Evolutionary conservation across 2,797 vertebrate genomes (phyloP), one percentile per base, ranked within the genome.

Genomic region (Phrynocephalus guinanensis): DNA sequence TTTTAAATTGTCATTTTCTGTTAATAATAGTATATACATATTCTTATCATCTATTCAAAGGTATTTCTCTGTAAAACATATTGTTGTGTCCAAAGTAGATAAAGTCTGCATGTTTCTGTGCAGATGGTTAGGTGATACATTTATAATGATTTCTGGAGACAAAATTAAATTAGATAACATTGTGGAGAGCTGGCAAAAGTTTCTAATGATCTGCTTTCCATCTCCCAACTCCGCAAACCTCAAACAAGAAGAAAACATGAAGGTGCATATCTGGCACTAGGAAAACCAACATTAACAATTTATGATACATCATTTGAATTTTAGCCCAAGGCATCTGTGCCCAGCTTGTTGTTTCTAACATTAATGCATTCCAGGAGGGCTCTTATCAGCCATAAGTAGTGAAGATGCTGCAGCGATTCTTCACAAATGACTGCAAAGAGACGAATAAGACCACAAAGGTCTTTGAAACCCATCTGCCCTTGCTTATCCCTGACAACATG

Each of bases 271-370:
- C 22, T 0, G 73, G 9, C 67, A 16, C 16, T 18, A 78, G 44
- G 76, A 89, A 85, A 76, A 87, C 72, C 78, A 85, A 88, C 3
- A 87, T 56, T 90, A 89, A 88, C 87, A 84, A 70, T 84, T 88
- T 79, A 86, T 88, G 73, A 68, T 67, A 28, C 52, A n/a, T 24
- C 33, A 82, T 89, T 70, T 87, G 63, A 87, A 84, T 76, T 87
- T 22, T 48, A 16, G 0, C 1, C 33, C 56, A 79, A 24, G 16
- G 60, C 20, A 26, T 70, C 50, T 89, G 15, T 84, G 71, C 24
- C 73, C 85, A 70, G 15, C 9, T 75, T 84, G 22, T 87, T 86
- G 70, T 28, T 68, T 89, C 1, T 84, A 66, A 3, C 79, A 67
- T 68, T 2, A 0, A 1, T 18, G 24, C 9, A 66, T 26, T 56